Evolutionary conservation across 2,888 invertebrate genomes (phyloP).

Genomic region (Cyclophora albipunctata): DNA sequence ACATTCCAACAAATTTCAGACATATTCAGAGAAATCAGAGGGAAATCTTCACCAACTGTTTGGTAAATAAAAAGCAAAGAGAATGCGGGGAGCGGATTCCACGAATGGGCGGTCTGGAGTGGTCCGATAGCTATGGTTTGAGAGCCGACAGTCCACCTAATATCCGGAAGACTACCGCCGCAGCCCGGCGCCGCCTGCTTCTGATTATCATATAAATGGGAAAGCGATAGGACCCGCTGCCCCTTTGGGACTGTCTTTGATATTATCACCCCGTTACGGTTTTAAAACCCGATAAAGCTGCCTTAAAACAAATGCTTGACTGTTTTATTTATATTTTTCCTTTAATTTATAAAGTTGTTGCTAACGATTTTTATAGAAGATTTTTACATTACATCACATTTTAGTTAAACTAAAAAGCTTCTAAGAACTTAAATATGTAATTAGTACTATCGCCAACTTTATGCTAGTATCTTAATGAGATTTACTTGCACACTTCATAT

Average conservation of each 20-base stretch:
- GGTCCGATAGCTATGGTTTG: constrained; percentile 13
- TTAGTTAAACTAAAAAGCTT: too few species aligned
- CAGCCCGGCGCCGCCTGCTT: constrained; percentile 11
- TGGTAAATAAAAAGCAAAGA: neutral
- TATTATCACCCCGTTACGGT: constrained; percentile 13
- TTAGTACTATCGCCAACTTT: too few species aligned
- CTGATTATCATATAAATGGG: constrained; percentile 46
- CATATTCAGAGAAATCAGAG: constrained; percentile 2
- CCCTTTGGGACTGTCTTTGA: constrained; percentile 17
- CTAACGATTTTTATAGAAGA: too few species aligned
- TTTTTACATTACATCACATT: too few species aligned
- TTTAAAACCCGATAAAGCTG: constrained; percentile 13
- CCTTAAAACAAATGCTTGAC: neutral
- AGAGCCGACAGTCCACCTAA: constrained; percentile 22
- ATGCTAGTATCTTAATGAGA: too few species aligned
- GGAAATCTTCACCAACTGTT: neutral
- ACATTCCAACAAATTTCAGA: neutral
- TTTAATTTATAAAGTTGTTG: too few species aligned
- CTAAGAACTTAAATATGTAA: too few species aligned
- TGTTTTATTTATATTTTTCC: constrained; percentile 1
- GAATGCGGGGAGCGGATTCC: constrained; percentile 1
- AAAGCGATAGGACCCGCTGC: constrained; percentile 23
- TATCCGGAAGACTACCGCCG: constrained; percentile 26
- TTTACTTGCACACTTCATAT: too few species aligned
- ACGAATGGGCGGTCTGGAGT: constrained; percentile 1